Conservation (phyloP, 2,888 invertebrate genomes). For the Chesias legatella region DNA sequence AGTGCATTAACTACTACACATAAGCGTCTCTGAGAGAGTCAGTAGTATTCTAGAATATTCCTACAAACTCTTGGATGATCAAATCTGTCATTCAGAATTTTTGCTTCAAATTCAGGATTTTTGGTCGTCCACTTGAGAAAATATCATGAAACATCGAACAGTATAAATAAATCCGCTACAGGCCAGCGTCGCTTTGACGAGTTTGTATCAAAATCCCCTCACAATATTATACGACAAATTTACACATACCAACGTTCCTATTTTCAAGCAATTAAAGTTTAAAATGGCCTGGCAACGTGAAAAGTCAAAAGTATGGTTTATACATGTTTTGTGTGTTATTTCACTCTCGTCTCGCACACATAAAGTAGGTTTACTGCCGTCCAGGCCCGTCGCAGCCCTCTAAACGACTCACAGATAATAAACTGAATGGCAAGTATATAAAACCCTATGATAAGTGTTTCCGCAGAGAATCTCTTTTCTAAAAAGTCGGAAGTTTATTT, state of each 20-base stretch:
- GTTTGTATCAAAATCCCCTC: constrained; percentile 21
- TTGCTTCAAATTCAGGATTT: too few species aligned
- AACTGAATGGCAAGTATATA: constrained; percentile 37
- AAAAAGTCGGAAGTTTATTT: constrained; percentile 27
- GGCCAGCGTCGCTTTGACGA: constrained; percentile 24
- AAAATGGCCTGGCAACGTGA: constrained; percentile 13
- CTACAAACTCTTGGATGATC: too few species aligned
- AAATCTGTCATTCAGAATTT: too few species aligned
- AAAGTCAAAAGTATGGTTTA: constrained; percentile 19
- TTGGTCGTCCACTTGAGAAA: too few species aligned
- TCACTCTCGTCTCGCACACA: constrained; percentile 34
- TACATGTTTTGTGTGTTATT: constrained; percentile 32
- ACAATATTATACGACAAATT: constrained; percentile 9
- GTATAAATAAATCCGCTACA: constrained; percentile 29
- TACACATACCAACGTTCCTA: constrained; percentile 11
- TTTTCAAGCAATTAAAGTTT: constrained; percentile 20
- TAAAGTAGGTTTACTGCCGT: constrained; percentile 38
- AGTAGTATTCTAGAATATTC: too few species aligned
- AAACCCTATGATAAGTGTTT: constrained; percentile 27
- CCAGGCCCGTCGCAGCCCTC: constrained; percentile 26
- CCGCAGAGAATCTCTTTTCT: constrained; percentile 13
- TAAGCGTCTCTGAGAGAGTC: too few species aligned
- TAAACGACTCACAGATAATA: constrained; percentile 42
- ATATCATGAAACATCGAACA: too few species aligned
- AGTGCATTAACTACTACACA: too few species aligned